phyloP scores from a whole-genome alignment of 2,113 vertebrate species.

The Mesoclemmys tuberculata region DNA sequence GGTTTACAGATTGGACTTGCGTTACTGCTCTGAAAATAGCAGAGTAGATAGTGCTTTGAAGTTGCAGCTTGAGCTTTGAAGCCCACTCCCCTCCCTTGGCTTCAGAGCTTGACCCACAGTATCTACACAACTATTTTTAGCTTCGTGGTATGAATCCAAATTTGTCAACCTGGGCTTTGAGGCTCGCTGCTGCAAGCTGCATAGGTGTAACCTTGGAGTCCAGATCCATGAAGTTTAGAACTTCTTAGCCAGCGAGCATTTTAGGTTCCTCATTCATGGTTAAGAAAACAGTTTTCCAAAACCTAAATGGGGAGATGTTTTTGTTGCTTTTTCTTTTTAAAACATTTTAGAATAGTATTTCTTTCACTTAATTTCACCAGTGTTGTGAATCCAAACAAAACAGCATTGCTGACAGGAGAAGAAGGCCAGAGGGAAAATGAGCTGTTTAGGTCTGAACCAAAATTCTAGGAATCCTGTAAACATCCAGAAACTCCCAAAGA shows the following conservation, averaged over 20 bases:
- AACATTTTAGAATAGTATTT: neutral
- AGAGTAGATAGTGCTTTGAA: neutral
- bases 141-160: too few species aligned
- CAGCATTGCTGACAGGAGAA: neutral
- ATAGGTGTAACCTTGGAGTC: neutral
- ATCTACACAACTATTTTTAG: too few species aligned
- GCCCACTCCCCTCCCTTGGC: too few species aligned
- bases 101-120: too few species aligned
- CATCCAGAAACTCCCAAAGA: neutral
- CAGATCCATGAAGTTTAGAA: neutral
- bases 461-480: neutral
- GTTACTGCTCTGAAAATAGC: neutral
- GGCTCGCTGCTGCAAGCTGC: too few species aligned
- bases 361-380: slow-evolving; percentile 15
- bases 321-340: neutral
- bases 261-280: neutral
- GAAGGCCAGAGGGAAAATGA: neutral
- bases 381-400: neutral
- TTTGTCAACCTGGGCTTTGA: too few species aligned
- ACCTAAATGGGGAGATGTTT: neutral
- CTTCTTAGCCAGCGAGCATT: neutral
- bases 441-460: slow-evolving; percentile 7
- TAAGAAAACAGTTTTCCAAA: slow-evolving; percentile 33
- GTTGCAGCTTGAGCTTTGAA: neutral
- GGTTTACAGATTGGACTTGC: neutral